Percentiles rank a stretch among this genome's conserved stretches.
phyloP scores from a whole-genome alignment of 2,797 vertebrate genomes.

The Sebastes itinus region DNA sequence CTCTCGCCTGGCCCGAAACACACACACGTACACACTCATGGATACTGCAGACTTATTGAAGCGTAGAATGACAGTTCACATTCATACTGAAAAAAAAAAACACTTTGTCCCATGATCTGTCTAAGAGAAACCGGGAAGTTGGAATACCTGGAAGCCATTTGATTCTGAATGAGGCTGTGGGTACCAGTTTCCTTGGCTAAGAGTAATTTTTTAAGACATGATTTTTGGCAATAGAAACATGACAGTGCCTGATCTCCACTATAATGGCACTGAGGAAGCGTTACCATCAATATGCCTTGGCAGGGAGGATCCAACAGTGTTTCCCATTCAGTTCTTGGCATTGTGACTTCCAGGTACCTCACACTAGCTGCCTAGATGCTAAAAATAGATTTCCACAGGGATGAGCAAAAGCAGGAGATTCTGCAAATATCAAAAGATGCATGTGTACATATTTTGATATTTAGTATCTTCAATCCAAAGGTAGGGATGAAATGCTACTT shows the following conservation, averaged over 20 bases:
- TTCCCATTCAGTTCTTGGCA: conserved; percentile 74
- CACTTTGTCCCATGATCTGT: conserved; percentile 55
- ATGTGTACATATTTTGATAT: conserved; percentile 55
- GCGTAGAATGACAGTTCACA: conserved; percentile 61
- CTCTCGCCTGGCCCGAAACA: conserved; percentile 42
- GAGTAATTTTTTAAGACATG: conserved; percentile 68
- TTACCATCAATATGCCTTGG: conserved; percentile 69
- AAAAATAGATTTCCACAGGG: conserved; percentile 75
- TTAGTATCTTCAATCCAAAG: conserved; percentile 69
- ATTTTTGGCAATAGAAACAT: conserved; percentile 72
- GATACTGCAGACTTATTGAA: conserved; percentile 52
- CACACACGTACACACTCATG: not conserved
- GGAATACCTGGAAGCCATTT: conserved; percentile 74
- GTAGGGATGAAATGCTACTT: conserved; percentile 81
- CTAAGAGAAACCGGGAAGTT: conserved; percentile 61
- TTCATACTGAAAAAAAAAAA: conserved; percentile 57
- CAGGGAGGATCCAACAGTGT: conserved; percentile 60
- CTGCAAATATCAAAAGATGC: conserved; percentile 64
- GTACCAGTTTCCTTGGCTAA: conserved; percentile 79
- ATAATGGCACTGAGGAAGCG: conserved; percentile 62
- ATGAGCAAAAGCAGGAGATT: conserved; percentile 61
- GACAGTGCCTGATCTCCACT: conserved; percentile 57
- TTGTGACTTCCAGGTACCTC: conserved; percentile 77
- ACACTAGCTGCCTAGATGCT: conserved; percentile 82
- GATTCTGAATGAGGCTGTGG: conserved; percentile 68